phyloP scores from a whole-genome alignment of 37 sponge, comb jelly and placozoan genomes.

The Crambe crambe region DNA sequence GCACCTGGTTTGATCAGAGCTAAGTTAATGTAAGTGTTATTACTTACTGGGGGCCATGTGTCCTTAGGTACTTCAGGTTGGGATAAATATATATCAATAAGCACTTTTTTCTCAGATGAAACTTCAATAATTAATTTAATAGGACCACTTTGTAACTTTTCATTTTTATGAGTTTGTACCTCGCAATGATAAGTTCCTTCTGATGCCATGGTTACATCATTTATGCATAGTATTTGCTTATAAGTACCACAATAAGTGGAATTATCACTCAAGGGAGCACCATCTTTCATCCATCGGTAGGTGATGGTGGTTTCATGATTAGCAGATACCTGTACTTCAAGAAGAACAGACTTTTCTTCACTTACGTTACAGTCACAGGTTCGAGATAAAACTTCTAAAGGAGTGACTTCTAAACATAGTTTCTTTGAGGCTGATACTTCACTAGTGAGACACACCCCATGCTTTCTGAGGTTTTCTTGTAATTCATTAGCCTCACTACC shows the following conservation, averaged over 20 bases:
- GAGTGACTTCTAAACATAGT: not conserved
- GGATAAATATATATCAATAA: not conserved
- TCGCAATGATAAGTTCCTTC: not conserved
- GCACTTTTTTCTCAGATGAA: not conserved
- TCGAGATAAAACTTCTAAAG: not conserved
- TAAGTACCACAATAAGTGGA: not conserved
- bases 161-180: not conserved
- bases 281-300: constrained; percentile 5
- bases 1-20: not conserved
- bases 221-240: not conserved
- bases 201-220: not conserved
- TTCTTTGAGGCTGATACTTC: not conserved
- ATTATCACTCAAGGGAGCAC: not conserved
- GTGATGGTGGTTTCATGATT: not conserved
- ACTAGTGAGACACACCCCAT: not conserved
- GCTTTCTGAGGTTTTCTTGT: not conserved
- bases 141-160: not conserved
- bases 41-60: constrained; percentile 15
- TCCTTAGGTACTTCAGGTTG: constrained; percentile 5
- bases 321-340: not conserved
- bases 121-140: not conserved
- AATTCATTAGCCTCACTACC: not conserved
- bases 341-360: not conserved
- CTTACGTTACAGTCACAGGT: not conserved
- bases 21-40: constrained; percentile 2